phyloP scores from a whole-genome alignment of 2,888 invertebrate species.

The Melieria picta region DNA sequence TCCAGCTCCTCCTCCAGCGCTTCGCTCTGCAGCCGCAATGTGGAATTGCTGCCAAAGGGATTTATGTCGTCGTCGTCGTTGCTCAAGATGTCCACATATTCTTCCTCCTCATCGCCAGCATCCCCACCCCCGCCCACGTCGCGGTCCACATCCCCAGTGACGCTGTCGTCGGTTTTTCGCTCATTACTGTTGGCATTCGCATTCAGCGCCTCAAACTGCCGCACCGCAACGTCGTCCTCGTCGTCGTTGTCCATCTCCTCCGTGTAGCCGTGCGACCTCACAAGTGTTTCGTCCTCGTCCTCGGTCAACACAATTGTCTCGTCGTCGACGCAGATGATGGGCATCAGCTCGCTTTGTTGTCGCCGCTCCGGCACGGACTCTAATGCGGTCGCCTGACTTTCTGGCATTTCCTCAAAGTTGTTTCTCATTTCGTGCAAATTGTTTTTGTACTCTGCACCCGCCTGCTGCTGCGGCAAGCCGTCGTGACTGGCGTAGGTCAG shows the following conservation, averaged over 20 bases:
- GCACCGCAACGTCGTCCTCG: slow-evolving; percentile 42
- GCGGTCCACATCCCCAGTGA: neutral
- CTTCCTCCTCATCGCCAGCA: slow-evolving; percentile 53
- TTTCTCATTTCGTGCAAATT: slow-evolving; percentile 39
- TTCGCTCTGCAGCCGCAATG: slow-evolving; percentile 47
- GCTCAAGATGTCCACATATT: slow-evolving; percentile 62
- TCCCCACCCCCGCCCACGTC: slow-evolving; percentile 50
- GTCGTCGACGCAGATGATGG: slow-evolving; percentile 55
- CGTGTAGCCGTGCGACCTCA: slow-evolving; percentile 60
- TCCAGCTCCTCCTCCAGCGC: slow-evolving; percentile 42
- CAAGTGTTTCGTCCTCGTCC: slow-evolving; percentile 60
- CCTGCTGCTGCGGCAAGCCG: slow-evolving; percentile 27
- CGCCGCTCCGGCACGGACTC: slow-evolving; percentile 11
- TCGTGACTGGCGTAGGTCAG: slow-evolving; percentile 41
- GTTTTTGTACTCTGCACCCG: slow-evolving; percentile 29
- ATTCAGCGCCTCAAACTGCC: slow-evolving; percentile 15
- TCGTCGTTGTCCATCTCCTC: slow-evolving; percentile 49
- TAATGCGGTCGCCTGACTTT: slow-evolving; percentile 53
- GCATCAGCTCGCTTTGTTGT: slow-evolving; percentile 39
- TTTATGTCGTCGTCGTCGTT: slow-evolving; percentile 54
- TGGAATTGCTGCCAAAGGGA: slow-evolving; percentile 42
- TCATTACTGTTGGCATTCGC: slow-evolving; percentile 15
- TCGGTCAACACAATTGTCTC: slow-evolving; percentile 65
- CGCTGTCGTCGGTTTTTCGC: slow-evolving; percentile 20
- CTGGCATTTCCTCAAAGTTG: slow-evolving; percentile 57